Evolutionary conservation across 2,797 vertebrate species (phyloP).

Genomic region (Botia kubotai): DNA sequence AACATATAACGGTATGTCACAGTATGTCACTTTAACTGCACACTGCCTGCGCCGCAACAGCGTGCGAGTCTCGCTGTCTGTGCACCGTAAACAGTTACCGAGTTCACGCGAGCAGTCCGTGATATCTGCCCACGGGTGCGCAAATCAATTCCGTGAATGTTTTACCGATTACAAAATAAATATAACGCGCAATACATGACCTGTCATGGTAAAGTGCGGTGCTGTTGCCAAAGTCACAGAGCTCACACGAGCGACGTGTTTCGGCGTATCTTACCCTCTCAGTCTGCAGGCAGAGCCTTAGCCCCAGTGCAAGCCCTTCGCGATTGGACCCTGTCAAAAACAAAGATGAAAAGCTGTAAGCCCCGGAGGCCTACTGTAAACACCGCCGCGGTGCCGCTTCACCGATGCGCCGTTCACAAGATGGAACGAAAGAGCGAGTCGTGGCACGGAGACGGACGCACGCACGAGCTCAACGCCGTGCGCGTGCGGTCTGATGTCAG

Average conservation of each 20-base stretch:
- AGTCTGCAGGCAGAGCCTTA: constrained; percentile 66
- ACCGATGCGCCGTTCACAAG: constrained; percentile 72
- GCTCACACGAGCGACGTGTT: constrained; percentile 57
- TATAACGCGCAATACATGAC: constrained; percentile 52
- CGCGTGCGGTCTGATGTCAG: constrained; percentile 81
- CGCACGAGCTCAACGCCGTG: constrained; percentile 75
- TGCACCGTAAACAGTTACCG: constrained; percentile 31
- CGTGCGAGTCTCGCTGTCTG: constrained; percentile 25
- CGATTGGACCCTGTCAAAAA: constrained; percentile 57
- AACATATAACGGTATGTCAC: constrained; percentile 27
- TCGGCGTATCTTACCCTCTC: constrained; percentile 69
- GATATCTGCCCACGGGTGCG: constrained; percentile 18
- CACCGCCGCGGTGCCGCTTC: constrained; percentile 62
- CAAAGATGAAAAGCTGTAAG: constrained; percentile 61
- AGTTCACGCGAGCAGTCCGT: constrained; percentile 43
- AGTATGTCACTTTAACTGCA: constrained; percentile 32
- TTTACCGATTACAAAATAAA: constrained; percentile 36
- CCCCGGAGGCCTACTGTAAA: constrained; percentile 64
- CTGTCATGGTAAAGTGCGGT: constrained; percentile 64
- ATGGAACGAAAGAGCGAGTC: constrained; percentile 83
- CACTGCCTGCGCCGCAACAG: constrained; percentile 31
- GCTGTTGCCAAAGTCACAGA: constrained; percentile 62
- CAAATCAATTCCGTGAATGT: constrained; percentile 3
- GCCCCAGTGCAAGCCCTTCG: constrained; percentile 62
- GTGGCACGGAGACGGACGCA: constrained; percentile 79